phyloP scores from a whole-genome alignment of 2,888 invertebrate species.

The Standfussiana lucernea region DNA sequence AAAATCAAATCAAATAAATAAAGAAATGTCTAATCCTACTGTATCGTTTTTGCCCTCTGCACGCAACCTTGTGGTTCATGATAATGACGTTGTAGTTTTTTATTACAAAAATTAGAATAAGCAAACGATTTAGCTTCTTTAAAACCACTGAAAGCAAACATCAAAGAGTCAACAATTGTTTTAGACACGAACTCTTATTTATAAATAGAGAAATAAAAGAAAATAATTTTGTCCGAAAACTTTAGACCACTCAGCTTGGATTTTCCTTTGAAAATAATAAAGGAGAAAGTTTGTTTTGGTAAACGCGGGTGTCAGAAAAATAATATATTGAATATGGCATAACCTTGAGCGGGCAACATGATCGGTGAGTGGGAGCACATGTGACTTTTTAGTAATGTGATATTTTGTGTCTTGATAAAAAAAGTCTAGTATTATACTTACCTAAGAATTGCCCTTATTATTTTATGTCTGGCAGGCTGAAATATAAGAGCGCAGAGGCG shows the following conservation, averaged over 20 bases:
- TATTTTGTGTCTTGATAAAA: background rate
- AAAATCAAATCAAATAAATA: background rate
- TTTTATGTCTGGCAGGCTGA: background rate
- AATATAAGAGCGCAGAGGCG: background rate
- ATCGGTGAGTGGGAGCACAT: background rate
- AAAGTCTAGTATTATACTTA: background rate
- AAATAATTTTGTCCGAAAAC: background rate
- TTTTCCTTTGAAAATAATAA: conserved; percentile 10
- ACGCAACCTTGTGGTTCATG: conserved; percentile 51
- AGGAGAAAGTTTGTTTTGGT: conserved; percentile 20
- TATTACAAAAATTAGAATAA: conserved; percentile 64
- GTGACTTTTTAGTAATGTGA: background rate
- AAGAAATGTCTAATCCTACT: conserved; percentile 14
- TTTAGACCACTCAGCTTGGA: background rate
- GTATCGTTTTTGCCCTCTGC: conserved; percentile 8
- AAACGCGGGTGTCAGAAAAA: conserved; percentile 8
- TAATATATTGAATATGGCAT: conserved; percentile 3
- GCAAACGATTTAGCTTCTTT: conserved; percentile 39
- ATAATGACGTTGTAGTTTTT: conserved; percentile 68
- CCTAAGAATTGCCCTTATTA: background rate
- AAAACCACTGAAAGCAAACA: conserved; percentile 30
- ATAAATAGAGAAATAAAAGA: conserved; percentile 22
- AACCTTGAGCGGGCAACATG: background rate
- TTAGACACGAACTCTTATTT: conserved; percentile 12
- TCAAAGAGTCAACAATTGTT: conserved; percentile 14